Evolutionary conservation across 2,888 invertebrate genomes (phyloP), one percentile per base, ranked within the genome.

Genomic region (Amorpha juglandis): DNA sequence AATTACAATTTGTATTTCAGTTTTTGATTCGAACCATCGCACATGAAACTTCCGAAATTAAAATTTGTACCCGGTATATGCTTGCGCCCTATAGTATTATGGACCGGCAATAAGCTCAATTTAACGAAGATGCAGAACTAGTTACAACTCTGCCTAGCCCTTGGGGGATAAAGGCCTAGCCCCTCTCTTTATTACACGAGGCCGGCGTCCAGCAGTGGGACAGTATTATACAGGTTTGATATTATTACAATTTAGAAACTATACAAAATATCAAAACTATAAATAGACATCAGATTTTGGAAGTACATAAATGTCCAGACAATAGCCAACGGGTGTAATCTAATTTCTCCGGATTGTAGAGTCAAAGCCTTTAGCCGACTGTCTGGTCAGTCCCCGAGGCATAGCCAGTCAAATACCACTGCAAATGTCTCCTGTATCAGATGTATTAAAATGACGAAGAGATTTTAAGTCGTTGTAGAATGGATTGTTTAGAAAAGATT

Each of bases 251-350:
- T 6, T 27, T 27, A 27, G 3, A 27, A 52, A 21, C 52, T n/a
- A 48, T 48, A 16, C n/a, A 48, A 3, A 16, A 0, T 33, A 38
- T 16, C 9, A 9, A 9, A 58, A 19, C 19, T 19, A 6, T 19
- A 42, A 42, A 38, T 42, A 58, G 38, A 19, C 16, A 55, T 19
- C 1, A 19, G 12, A 42, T 42, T 58, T 58, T 11, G 12, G 38
- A n/a, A 58, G 42, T 8, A 58, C 47, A 27, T 27, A 47, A 58
- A 55, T 65, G 58, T 16, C 38, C 47, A 48, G 58, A 55, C 55
- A 48, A 48, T 55, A 75, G 74, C 76, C 78, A 77, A 76, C 76
- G 74, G 74, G 70, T 75, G 77, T 79, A 77, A 74, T 74, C 73
- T 66, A 66, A 70, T 69, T 69, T 68, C 67, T 62, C 52, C 63